Evolutionary conservation across 2,888 invertebrate species (phyloP), one percentile per base, ranked within the genome.

Genomic region (Keiferia lycopersicella): DNA sequence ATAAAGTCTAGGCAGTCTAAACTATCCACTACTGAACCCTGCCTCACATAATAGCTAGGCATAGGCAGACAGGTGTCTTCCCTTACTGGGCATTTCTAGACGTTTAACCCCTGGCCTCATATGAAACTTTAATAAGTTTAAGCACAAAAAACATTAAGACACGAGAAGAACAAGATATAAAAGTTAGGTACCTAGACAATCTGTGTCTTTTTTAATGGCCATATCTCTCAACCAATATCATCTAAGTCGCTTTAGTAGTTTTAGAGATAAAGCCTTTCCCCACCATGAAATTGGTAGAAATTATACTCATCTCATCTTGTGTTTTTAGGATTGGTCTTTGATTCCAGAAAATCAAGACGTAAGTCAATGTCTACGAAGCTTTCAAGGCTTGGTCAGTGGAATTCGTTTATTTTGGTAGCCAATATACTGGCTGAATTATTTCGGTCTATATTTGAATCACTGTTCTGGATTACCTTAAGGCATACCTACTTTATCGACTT

Each of bases 41-140:
- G 82, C 79, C 83, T 80, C 56, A n/a, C 11, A 56, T 14, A 56
- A 56, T 34, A 56, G 78, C 78, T 66, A 71, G 30, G 8, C 18
- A 18, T 67, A 70, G 45, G 18, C 18, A 18, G 10, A 18, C 18
- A 51, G 11, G 20, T 20, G 20, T 11, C 7, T 20, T 22, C 20
- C 18, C 16, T 10, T 3, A 51, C 51, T 51, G 51, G 22, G 22
- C 2, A 22, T 20, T 51, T 51, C 0, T 14, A 41, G 6, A 45
- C 45, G n/a, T n/a, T n/a, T n/a, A n/a, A n/a, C n/a, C n/a, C n/a
- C n/a, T n/a, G n/a, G n/a, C n/a, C n/a, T n/a, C n/a, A n/a, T n/a
- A n/a, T n/a, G n/a, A n/a, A n/a, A n/a, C n/a, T n/a, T n/a, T n/a
- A n/a, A n/a, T n/a, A n/a, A n/a, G n/a, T n/a, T n/a, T n/a, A n/a